Evolutionary conservation across 2,797 vertebrate species (phyloP), one percentile per base, ranked within the genome.

Genomic region (Masticophis lateralis): DNA sequence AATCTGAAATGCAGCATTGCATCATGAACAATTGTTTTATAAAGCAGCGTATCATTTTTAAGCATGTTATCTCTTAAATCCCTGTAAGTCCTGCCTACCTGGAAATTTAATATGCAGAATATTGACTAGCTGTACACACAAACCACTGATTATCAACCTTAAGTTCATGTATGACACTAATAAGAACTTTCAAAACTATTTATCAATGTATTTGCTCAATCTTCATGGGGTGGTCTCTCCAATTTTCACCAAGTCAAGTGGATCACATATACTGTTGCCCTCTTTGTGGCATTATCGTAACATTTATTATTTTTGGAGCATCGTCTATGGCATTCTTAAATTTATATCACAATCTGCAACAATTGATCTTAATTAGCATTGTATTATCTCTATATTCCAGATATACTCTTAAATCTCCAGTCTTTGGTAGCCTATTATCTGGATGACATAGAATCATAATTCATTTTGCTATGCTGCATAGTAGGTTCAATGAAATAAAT

Each of bases 21-120:
- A 86, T 27, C 1, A 18, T 32, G 18, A 60, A 28, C 7, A 9
- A 28, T 66, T 92, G n/a, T 55, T 92, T 93, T 66, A 37, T 88
- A 66, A 91, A 91, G 28, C n/a, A 37, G 37, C 56, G 32, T 16
- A 10, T 27, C 13, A 6, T 55, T 86, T 60, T 91, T 88, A 25
- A 88, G 13, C 37, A 74, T 60, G 18, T 32, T n/a, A 91, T 25
- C 11, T 18, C 37, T 63, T 88, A 79, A 91, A 28, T 79, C 63
- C 13, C 28, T 79, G 9, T 87, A 91, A 93, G 63, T 32, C 6
- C 56, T 87, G 56, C n/a, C 83, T 89, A 55, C 51, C 47, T 88
- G 61, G 90, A 88, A 53, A 69, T 69, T 88, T 91, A 91, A 14
- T 79, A 66, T 93, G 43, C 74, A 61, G 88, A 28, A 51, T 87